phyloP scores from a whole-genome alignment of 2,797 vertebrate species.

The Chelon labrosus region DNA sequence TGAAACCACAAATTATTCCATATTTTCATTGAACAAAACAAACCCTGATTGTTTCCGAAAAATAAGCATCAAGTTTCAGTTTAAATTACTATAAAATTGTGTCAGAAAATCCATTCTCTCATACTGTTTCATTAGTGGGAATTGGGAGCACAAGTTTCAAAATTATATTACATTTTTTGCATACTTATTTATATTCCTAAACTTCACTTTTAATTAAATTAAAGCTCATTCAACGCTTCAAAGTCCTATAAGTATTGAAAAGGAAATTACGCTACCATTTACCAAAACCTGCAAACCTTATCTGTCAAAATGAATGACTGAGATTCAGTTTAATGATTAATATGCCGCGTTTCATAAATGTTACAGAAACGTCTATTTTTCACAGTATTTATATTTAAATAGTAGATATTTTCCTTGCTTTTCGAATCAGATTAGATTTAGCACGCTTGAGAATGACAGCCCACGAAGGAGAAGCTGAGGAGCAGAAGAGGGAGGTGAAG shows the following conservation, averaged over 20 bases:
- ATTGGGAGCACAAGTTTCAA: not conserved
- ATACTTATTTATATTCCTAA: not conserved
- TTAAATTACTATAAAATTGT: not conserved
- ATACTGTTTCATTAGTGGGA: not conserved
- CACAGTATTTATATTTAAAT: not conserved
- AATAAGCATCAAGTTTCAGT: not conserved
- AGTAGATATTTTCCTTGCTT: not conserved
- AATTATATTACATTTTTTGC: not conserved
- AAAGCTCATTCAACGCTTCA: slow-evolving; percentile 9
- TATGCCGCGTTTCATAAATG: not conserved
- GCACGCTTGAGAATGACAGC: not conserved
- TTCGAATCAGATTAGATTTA: slow-evolving; percentile 19
- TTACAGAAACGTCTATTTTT: not conserved
- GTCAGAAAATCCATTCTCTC: not conserved
- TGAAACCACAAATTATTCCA: not conserved
- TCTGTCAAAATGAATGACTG: not conserved
- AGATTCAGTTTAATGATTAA: not conserved
- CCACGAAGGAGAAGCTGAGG: not conserved
- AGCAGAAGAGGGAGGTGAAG: slow-evolving; percentile 7
- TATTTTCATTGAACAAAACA: slow-evolving; percentile 5
- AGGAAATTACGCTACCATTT: not conserved
- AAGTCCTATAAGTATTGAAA: not conserved
- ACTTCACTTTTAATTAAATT: not conserved
- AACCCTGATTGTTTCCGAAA: not conserved
- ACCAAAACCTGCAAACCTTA: not conserved